Evolutionary conservation across 2,113 vertebrate genomes (phyloP).

Genomic region (Psilopogon haemacephalus): DNA sequence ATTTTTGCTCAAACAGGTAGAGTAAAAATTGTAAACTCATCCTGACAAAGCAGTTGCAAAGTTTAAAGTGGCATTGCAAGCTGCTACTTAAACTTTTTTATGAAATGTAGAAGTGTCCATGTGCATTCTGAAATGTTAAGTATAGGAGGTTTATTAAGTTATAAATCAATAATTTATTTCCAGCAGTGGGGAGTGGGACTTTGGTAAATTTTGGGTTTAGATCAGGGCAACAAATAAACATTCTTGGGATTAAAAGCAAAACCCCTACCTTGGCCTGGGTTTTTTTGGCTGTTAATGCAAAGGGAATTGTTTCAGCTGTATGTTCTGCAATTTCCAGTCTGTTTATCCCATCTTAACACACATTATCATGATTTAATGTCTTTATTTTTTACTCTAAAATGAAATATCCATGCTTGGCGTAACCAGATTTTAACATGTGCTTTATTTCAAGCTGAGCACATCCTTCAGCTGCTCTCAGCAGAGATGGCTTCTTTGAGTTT

Average conservation of each 20-base stretch:
- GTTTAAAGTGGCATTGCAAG: neutral
- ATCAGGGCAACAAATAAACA: neutral
- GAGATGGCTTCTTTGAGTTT: neutral
- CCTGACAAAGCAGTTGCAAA: neutral
- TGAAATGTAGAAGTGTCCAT: neutral
- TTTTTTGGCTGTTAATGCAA: neutral
- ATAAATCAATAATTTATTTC: neutral
- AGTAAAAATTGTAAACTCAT: neutral
- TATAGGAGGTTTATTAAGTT: neutral
- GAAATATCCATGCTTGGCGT: neutral
- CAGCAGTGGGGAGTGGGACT: neutral
- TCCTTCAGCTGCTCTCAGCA: neutral
- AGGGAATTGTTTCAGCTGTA: neutral
- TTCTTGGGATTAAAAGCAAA: neutral
- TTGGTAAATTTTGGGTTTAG: neutral
- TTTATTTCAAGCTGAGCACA: neutral
- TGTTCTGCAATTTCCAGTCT: neutral
- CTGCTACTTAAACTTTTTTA: conserved; percentile 2
- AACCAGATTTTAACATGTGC: neutral
- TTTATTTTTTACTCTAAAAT: neutral
- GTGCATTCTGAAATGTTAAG: neutral
- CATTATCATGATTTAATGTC: neutral
- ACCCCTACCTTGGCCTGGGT: neutral
- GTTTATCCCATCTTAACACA: neutral
- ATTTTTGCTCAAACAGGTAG: neutral